These are phyloP conservation scores for Hypotaenidia okinawae DNA, from an alignment of 2,797 vertebrate genomes.

Conservation along the genomic window DNA sequence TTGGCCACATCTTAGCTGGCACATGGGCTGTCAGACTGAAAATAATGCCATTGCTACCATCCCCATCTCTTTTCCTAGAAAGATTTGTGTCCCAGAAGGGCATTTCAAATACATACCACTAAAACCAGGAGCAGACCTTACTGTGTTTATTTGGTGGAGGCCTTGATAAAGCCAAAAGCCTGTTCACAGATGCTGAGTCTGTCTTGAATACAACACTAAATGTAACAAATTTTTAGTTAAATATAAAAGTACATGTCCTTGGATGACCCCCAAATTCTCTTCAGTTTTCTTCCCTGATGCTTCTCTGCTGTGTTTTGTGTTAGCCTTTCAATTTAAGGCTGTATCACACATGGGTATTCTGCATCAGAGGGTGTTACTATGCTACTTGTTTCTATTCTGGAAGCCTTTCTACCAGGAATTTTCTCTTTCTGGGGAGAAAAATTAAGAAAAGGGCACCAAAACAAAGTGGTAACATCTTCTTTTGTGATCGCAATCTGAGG, in stretches of 20 bases:
- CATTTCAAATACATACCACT: not conserved
- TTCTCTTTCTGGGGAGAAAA: not conserved
- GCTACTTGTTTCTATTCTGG: not conserved
- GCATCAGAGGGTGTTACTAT: not conserved
- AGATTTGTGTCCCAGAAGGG: not conserved
- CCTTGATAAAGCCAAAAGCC: not conserved
- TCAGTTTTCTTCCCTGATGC: not conserved
- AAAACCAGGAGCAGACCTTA: not conserved
- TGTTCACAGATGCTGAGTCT: not conserved
- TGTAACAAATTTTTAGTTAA: not conserved
- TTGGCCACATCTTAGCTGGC: not conserved
- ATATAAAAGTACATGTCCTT: not conserved
- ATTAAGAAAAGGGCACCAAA: not conserved
- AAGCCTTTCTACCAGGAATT: not conserved
- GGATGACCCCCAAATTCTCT: not conserved
- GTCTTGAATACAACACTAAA: not conserved
- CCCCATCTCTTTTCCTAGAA: not conserved
- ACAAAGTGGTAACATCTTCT: not conserved
- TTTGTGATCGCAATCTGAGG: rapidly evolving
- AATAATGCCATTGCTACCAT: not conserved
- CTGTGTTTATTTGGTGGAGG: not conserved
- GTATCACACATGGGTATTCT: not conserved
- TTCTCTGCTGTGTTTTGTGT: not conserved
- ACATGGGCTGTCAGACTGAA: not conserved
- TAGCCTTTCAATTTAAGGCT: not conserved